Evolutionary conservation across 2,888 invertebrate genomes (phyloP), one percentile per base, ranked within the genome.

Genomic region (Athalia circularis): DNA sequence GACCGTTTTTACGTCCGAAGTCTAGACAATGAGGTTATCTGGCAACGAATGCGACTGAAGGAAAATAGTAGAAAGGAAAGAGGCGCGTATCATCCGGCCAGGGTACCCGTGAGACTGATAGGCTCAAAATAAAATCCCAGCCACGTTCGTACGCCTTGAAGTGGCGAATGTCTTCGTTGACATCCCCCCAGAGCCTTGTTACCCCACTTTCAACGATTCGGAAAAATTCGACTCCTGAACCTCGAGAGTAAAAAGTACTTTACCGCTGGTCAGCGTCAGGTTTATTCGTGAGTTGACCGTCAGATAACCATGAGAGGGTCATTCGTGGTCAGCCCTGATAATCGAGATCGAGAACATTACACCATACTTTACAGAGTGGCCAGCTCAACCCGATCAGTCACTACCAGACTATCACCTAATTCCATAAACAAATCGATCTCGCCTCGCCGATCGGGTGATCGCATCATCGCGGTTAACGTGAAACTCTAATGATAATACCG

Each of bases 401-500:
- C 54, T 43, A 29, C 15, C 5, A 43, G 11, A 43, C 11, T 52
- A 45, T 13, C 57, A 72, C 59, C 72, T 4, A 59, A 72, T 72
- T 59, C 13, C 7, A 13, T 29, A 29, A 59, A 15, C 45, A 47
- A 72, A 72, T 72, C 59, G 72, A 59, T 72, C 57, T 59, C 72
- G 57, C 11, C 52, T 47, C 11, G 0, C 47, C 45, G 72, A 72
- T 72, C 72, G 9, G 59, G 13, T 59, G 72, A 72, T 72, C 59
- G 59, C 72, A 72, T 72, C 57, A 72, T 72, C 59, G 72, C 59
- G 57, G 72, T 59, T 15, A 59, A 59, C 72, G 72, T 45, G n/a
- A 47, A 57, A 59, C 72, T 59, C 72, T 59, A 59, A 59, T 59
- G 59, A 82, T 85, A 85, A 85, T 85, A 82, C 81, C 80, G 72